Base-by-base conservation (phyloP, 2,888 invertebrate genomes). In the Orthosia cruda region DNA sequence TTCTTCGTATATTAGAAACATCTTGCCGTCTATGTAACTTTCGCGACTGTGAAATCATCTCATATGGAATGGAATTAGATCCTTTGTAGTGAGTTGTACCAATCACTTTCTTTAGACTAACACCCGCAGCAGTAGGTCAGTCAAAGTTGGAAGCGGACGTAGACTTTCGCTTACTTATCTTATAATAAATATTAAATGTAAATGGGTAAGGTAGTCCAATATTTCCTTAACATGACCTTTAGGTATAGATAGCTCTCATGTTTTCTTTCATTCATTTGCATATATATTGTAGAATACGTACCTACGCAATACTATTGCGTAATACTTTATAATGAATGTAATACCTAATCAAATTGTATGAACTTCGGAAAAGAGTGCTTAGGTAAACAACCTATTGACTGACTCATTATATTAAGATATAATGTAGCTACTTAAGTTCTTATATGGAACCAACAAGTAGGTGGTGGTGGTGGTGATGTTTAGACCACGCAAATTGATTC, bases 1-100 rank as follows among this genome's bases (percentile, higher is more conserved):
- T 74, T 26, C 4, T 74, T 26, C 4, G 4, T 63, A 15, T 58
- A 26, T 40, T 74, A 57, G n/a, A 67, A 63, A 40, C 20, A 23
- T 23, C 12, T 16, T 16, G n/a, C 20, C 13, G 54, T 40, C 12
- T 49, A 20, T 63, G 26, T 67, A 67, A 83, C 59, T 80, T 78
- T 83, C 67, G 79, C 49, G 16, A 59, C 40, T 40, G 55, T 55
- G 61, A 65, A 65, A 45, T 20, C 15, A 26, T 64, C 52, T 59
- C 54, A 16, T 68, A 47, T 23, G 45, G 55, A 68, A 50, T 57
- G 3, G 40, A 74, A 62, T 52, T 50, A 47, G 15, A 32, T 11
- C 15, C 45, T 59, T 54, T 67, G 63, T 69, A 12, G 15, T 40
- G 40, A 40, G 1, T 40, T 40, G 40, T 50, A 23, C 47, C 15